Base-by-base conservation (phyloP, 2,888 invertebrate genomes). In the Dinocampus coccinellae region DNA sequence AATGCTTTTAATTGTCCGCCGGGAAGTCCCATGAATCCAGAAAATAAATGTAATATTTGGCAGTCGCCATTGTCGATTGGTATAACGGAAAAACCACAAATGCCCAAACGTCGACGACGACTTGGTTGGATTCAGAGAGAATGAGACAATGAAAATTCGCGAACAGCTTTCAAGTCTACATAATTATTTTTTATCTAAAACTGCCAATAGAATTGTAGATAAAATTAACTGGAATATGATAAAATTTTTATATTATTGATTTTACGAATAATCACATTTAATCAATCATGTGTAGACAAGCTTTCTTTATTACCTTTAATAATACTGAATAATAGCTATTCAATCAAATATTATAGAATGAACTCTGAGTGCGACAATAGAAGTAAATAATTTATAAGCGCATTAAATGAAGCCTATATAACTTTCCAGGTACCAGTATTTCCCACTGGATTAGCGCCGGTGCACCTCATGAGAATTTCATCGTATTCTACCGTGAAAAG, bases 31-130 rank as follows among this genome's bases (percentile, higher is more conserved):
- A 76, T 76, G 75, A 76, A 76, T 57, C 74, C 75, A 6, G 60
- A 10, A 11, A 60, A 74, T 52, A 76, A 74, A 61, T 76, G 75
- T 33, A 70, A 69, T 39, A 65, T 76, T 29, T 76, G 75, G 75
- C 39, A 63, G 20, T 29, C 69, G 11, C 61, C 65, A 22, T 6
- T 11, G 16, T 7, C 10, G 9, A n/a, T 4, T 29, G 26, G 7
- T 26, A n/a, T 10, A 13, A 6, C 7, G 1, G 26, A 26, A 1
- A 26, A 57, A 4, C n/a, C 13, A 26, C 9, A 24, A n/a, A 55
- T 3, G 16, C 6, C 16, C 4, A 47, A 20, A 47, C 16, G 20
- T 1, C 4, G 47, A 47, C 47, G 47, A 6, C 16, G 16, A 16
- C 47, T 47, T 16, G 47, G 47, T 47, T 47, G 47, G 47, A 47